phyloP scores from a whole-genome alignment of 2,113 vertebrate genomes.

The Carassius carassius region DNA sequence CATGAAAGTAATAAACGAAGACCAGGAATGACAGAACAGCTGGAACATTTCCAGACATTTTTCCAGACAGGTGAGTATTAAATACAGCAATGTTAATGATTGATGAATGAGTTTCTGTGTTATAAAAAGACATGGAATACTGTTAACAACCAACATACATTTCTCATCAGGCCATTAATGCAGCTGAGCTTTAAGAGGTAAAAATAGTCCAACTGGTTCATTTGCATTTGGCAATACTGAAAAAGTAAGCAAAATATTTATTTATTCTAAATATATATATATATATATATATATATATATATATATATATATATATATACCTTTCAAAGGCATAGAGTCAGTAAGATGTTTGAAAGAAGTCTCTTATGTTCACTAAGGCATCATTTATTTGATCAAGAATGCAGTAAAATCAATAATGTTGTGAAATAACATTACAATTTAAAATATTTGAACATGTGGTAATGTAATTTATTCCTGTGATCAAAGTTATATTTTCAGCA shows the following conservation, averaged over 20 bases:
- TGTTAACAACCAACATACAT: not conserved
- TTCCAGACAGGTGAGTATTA: not conserved
- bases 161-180: not conserved
- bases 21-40: not conserved
- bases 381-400: no score
- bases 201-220: not conserved
- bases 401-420: no score
- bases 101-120: conserved; percentile 6
- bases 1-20: not conserved
- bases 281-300: not conserved
- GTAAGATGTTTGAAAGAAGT: not conserved
- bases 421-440: no score
- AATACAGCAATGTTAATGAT: not conserved
- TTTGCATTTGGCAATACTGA: not conserved
- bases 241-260: not conserved
- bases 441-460: not conserved
- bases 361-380: no score
- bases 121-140: not conserved
- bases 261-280: not conserved
- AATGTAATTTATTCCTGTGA: not conserved
- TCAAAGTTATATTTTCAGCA: no score
- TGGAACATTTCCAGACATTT: not conserved
- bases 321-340: not conserved
- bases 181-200: not conserved
- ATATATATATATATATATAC: not conserved